Evolutionary conservation across 2,113 vertebrate genomes (phyloP).

Genomic region (Panthera tigris): DNA sequence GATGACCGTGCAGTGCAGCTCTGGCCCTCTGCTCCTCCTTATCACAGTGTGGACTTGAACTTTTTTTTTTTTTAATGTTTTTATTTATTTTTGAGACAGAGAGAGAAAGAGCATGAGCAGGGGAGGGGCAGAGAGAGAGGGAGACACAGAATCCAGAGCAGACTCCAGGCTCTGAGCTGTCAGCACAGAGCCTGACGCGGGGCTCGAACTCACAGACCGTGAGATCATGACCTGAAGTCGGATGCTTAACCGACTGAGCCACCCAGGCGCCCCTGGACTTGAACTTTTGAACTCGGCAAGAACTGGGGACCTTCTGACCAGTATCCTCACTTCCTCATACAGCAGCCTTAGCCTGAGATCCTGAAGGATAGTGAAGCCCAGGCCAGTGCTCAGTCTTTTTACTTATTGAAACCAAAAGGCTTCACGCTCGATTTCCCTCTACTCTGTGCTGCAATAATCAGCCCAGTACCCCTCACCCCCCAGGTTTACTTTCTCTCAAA

Average conservation of each 20-base stretch:
- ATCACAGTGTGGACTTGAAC: background rate
- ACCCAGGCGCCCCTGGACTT: background rate
- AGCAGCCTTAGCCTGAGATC: background rate
- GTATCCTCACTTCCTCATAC: background rate
- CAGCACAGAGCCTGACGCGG: no score
- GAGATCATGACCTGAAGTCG: no score
- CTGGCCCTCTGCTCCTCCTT: background rate
- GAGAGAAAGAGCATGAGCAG: no score
- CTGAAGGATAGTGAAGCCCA: background rate
- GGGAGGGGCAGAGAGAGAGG: no score
- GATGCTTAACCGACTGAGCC: no score
- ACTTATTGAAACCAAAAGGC: background rate
- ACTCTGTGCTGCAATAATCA: background rate
- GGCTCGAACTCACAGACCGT: no score
- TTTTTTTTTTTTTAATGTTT: no score
- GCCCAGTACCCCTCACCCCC: background rate
- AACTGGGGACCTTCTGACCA: background rate
- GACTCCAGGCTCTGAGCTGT: no score
- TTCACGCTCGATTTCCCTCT: background rate
- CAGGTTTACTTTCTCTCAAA: background rate
- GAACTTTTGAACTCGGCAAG: background rate
- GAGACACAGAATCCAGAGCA: no score
- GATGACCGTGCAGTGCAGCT: background rate
- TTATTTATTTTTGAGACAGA: no score
- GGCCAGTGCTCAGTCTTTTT: background rate